Base-by-base conservation (phyloP, 1,140 invertebrate species). In the Ephestia elutella region DNA sequence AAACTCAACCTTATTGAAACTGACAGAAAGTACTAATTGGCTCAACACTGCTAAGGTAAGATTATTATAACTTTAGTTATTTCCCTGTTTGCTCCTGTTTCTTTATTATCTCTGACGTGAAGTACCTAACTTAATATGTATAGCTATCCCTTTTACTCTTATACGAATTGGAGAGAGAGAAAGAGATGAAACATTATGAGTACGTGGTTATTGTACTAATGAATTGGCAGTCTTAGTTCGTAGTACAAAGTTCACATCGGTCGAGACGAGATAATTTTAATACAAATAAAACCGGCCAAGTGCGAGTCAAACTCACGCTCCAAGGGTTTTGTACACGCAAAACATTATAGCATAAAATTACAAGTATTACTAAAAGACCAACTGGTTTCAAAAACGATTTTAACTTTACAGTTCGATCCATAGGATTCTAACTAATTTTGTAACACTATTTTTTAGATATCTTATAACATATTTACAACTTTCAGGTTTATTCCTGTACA, bases 41-140 rank as follows among this genome's bases (percentile, higher is more conserved):
- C 15, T 44, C 15, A 44, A 13, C 38, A 15, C 38, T 15, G 13
- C 15, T 17, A 13, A 35, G 9, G 32, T 9, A 35, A 35, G 32
- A 35, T 35, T 44, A 44, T 44, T 3, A 44, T 10, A 44, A 44
- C 38, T 15, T 44, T 15, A 44, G 38, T 44, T 44, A 44, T 44
- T 44, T 44, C 38, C 38, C 38, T 44, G 38, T 44, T 44, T 44
- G 38, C n/a, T 44, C 38, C 38, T 44, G 38, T 44, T 44, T 44
- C 38, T 44, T 44, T 44, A 44, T 44, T 44, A 44, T 44, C 38
- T 44, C 15, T 13, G 5, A 32, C 30, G 30, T 32, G 1, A 32
- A 44, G 38, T 44, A 44, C 13, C 13, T 44, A 44, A 44, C 38
- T 15, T 44, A 44, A 32, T 10, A 32, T 9, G 30, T 44, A 44